These are phyloP conservation scores for Crepidodera aurea DNA, from an alignment of 2,888 invertebrate species.

Conservation along the genomic window DNA sequence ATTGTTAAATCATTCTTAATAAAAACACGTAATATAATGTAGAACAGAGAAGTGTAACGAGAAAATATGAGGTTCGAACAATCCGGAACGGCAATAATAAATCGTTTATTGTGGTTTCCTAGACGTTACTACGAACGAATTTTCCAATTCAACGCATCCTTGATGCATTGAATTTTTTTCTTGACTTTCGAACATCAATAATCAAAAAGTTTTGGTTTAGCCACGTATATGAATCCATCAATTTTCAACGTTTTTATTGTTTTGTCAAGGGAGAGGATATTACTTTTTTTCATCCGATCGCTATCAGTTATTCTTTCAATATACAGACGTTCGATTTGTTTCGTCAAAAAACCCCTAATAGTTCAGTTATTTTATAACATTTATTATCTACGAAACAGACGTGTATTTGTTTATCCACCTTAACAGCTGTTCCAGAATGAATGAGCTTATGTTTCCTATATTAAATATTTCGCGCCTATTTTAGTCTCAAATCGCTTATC, in stretches of 20 bases:
- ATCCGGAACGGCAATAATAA: constrained; percentile 37
- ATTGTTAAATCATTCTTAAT: too few species aligned
- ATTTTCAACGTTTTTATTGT: constrained; percentile 31
- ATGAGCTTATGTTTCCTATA: too few species aligned
- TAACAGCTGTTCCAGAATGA: too few species aligned
- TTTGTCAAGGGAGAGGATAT: constrained; percentile 17
- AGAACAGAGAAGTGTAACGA: constrained; percentile 13
- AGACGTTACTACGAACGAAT: constrained; percentile 41
- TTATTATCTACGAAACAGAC: too few species aligned
- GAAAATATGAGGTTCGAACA: constrained; percentile 31
- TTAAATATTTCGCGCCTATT: too few species aligned
- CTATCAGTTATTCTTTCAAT: constrained; percentile 13
- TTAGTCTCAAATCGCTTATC: too few species aligned
- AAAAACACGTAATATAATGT: neutral
- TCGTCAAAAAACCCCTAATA: neutral
- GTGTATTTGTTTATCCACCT: too few species aligned
- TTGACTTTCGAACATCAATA: constrained; percentile 44
- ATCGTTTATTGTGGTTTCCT: constrained; percentile 37
- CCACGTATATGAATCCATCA: constrained; percentile 31
- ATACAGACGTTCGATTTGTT: constrained; percentile 4
- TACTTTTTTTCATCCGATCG: constrained; percentile 12
- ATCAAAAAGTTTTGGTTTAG: constrained; percentile 42
- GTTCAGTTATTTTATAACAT: too few species aligned
- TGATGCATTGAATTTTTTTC: constrained; percentile 46
- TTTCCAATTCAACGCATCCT: constrained; percentile 46